These are phyloP conservation scores for Drosophila prostipennis DNA, from an alignment of 2,888 invertebrate genomes.

Conservation along the genomic window DNA sequence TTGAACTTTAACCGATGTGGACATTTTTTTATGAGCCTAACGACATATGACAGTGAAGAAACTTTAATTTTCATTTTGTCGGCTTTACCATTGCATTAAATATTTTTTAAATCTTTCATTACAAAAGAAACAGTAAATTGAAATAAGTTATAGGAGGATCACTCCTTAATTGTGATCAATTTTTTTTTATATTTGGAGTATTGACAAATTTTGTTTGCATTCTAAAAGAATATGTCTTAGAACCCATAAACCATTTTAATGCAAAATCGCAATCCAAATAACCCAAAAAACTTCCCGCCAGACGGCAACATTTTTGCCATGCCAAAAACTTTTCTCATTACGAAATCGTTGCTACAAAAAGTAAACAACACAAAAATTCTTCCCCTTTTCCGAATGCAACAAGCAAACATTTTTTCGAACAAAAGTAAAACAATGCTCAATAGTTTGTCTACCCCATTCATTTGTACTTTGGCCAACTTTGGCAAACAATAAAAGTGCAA, in stretches of 20 bases:
- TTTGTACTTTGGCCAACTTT: conserved; percentile 46
- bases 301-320: conserved; percentile 45
- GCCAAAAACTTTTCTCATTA: conserved; percentile 70
- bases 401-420: conserved; percentile 63
- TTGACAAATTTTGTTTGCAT: no score
- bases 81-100: no score
- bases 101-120: no score
- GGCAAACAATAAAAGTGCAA: conserved; percentile 56
- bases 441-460: conserved; percentile 49
- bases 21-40: no score
- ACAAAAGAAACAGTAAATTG: no score
- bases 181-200: no score
- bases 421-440: conserved; percentile 62
- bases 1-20: no score
- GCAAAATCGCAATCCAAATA: conserved; percentile 10
- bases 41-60: no score
- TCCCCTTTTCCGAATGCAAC: conserved; percentile 41
- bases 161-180: no score
- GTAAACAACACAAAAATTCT: conserved; percentile 15
- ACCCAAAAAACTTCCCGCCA: conserved; percentile 36
- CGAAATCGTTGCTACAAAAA: conserved; percentile 49
- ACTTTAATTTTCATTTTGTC: no score
- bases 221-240: neutral
- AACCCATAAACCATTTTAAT: conserved; percentile 22
- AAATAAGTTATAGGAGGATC: no score